Base-by-base conservation (phyloP, 1,140 invertebrate species). In the Magallana angulata region DNA sequence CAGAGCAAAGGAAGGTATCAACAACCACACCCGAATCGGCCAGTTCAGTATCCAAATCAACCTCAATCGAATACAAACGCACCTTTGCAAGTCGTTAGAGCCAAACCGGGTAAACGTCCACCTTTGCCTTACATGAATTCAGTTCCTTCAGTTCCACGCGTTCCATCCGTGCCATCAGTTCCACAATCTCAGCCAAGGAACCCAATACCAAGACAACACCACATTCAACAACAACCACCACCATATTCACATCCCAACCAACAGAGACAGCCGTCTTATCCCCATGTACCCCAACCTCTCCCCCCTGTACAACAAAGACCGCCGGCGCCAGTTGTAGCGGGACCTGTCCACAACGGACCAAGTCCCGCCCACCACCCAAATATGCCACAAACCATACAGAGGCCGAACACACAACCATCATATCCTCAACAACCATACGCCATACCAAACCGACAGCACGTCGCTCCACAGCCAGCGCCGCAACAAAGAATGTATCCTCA, bases 61-160 rank as follows among this genome's bases (percentile, higher is more conserved):
- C 64, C 57, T n/a, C 57, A 58, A 57, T 16, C 71, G 1, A 16
- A 80, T 24, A 24, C 12, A 80, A 7, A 48, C 7, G 16, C 18
- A 48, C 16, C 14, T 58, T n/a, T 57, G 8, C 81, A 82, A 57
- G 18, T 56, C 56, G 81, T 82, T 4, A 82, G 57, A 57, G 48
- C 81, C 18, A 82, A 82, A 82, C 14, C 81, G 16, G 57, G 48
- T 57, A 57, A n/a, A 58, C 48, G 81, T 82, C 81, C 48, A 57
- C 48, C 14, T 57, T 57, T 36, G n/a, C 7, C 14, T 24, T 56
- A 82, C 36, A 48, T 48, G 36, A 48, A 48, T 48, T 48, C 36
- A 48, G 36, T 48, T 48, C 36, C 36, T 2, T 48, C 36, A 48
- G 36, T 48, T 48, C 36, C 36, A n/a, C 36, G 16, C 1, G 8